Percentiles rank a stretch among this genome's conserved stretches.
Evolutionary conservation across 2,797 vertebrate species (phyloP).

Genomic region (Diglossa cyanea): DNA sequence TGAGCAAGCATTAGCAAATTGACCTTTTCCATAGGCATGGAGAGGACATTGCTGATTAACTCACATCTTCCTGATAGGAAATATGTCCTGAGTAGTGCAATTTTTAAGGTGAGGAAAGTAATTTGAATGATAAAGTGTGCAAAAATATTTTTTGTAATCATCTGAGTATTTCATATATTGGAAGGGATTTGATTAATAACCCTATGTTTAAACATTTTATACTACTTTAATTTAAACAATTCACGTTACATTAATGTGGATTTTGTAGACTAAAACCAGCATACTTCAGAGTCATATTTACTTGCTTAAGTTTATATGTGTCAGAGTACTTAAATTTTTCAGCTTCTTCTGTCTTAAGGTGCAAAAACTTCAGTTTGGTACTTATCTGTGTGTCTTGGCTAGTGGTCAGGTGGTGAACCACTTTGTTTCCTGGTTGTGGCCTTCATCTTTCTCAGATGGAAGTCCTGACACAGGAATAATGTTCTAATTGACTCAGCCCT

Average conservation of each 20-base stretch:
- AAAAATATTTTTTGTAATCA: not conserved
- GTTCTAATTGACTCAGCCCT: slow-evolving; percentile 20
- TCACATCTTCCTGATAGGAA: not conserved
- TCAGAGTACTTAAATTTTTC: slow-evolving; percentile 10
- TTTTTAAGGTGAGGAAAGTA: not conserved
- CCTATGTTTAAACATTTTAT: not conserved
- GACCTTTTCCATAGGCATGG: not conserved
- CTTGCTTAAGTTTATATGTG: slow-evolving; percentile 7
- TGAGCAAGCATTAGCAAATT: not conserved
- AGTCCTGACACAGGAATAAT: not conserved
- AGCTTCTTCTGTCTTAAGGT: not conserved
- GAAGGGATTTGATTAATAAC: slow-evolving; percentile 20
- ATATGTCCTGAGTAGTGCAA: not conserved
- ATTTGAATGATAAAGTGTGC: slow-evolving; percentile 4
- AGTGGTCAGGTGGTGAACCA: slow-evolving; percentile 20
- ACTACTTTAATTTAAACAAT: not conserved
- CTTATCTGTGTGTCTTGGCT: slow-evolving; percentile 6
- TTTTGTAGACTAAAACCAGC: not conserved
- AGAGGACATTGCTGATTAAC: not conserved
- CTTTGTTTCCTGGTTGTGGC: slow-evolving; percentile 14
- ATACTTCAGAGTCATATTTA: not conserved
- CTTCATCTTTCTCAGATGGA: slow-evolving; percentile 43
- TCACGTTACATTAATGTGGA: not conserved
- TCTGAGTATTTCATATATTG: not conserved
- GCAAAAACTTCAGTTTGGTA: not conserved